Conservation (phyloP, 2,888 invertebrate species). For the Ormyrus thymus region DNA sequence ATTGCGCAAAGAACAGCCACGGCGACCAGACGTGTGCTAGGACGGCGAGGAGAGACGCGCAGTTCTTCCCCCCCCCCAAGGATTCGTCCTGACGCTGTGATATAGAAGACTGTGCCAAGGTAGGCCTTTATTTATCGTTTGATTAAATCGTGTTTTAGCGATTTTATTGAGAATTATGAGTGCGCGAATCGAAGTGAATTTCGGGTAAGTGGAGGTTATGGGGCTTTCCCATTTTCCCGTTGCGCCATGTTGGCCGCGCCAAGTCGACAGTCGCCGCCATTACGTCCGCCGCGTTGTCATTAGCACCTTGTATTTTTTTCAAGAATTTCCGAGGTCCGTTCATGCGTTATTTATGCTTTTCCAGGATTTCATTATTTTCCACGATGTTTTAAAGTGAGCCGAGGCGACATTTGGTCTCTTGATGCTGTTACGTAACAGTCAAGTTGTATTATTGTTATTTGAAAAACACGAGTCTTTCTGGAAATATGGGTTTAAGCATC, state of each 20-base stretch:
- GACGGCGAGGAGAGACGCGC: conserved; percentile 62
- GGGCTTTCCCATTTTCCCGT: conserved; percentile 53
- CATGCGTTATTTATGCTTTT: no score
- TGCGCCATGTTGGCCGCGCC: conserved; percentile 72
- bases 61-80: conserved; percentile 70
- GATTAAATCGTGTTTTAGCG: neutral
- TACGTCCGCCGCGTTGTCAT: conserved; percentile 60
- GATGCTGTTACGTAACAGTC: no score
- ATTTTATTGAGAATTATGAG: neutral
- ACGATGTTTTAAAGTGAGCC: no score
- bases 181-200: conserved; percentile 32
- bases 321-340: no score
- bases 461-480: no score
- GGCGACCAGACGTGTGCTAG: conserved; percentile 63
- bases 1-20: conserved; percentile 73
- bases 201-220: neutral
- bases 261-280: conserved; percentile 72
- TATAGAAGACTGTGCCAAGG: conserved; percentile 74
- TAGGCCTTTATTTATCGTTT: conserved; percentile 61
- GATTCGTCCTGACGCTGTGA: conserved; percentile 72
- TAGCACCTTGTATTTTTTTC: no score
- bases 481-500: no score
- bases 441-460: no score
- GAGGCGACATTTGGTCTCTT: no score
- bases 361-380: no score